Percentiles rank a stretch among this genome's conserved stretches.
phyloP scores from a whole-genome alignment of 2,888 invertebrate species.

The Herminia tarsipennalis region DNA sequence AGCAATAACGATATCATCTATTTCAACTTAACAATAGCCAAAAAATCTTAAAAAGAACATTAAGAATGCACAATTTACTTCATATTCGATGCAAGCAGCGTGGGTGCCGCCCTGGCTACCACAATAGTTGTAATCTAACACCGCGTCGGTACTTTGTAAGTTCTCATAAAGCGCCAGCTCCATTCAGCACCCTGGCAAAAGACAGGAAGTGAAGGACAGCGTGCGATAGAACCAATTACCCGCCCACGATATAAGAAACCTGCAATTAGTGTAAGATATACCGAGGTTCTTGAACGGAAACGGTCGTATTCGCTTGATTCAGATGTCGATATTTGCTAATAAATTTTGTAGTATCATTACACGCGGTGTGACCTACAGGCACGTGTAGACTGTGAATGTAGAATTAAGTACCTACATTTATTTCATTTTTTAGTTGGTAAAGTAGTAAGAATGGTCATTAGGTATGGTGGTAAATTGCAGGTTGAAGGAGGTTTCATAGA shows the following conservation, averaged over 20 bases:
- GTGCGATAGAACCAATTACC: constrained; percentile 80
- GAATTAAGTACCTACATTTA: no score
- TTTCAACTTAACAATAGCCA: constrained; percentile 10
- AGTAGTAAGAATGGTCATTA: no score
- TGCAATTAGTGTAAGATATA: constrained; percentile 82
- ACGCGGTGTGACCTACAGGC: no score
- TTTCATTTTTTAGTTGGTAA: no score
- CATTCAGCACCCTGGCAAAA: constrained; percentile 68
- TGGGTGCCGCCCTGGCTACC: constrained; percentile 72
- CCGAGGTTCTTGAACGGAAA: constrained; percentile 67
- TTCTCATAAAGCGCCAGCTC: constrained; percentile 53
- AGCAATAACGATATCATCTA: no score
- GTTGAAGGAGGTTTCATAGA: no score
- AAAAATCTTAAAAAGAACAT: constrained; percentile 16
- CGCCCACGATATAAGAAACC: constrained; percentile 83
- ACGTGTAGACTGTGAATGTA: no score
- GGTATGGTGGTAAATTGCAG: no score
- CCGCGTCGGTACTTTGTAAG: constrained; percentile 69
- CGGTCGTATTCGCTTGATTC: constrained; percentile 35
- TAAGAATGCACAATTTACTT: constrained; percentile 45
- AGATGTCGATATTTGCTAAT: constrained; percentile 43
- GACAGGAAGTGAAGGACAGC: constrained; percentile 82
- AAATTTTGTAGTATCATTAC: no score
- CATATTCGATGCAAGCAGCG: constrained; percentile 44
- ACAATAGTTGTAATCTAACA: constrained; percentile 74